Conservation (phyloP, 1,140 invertebrate species). For the Anastrepha obliqua region DNA sequence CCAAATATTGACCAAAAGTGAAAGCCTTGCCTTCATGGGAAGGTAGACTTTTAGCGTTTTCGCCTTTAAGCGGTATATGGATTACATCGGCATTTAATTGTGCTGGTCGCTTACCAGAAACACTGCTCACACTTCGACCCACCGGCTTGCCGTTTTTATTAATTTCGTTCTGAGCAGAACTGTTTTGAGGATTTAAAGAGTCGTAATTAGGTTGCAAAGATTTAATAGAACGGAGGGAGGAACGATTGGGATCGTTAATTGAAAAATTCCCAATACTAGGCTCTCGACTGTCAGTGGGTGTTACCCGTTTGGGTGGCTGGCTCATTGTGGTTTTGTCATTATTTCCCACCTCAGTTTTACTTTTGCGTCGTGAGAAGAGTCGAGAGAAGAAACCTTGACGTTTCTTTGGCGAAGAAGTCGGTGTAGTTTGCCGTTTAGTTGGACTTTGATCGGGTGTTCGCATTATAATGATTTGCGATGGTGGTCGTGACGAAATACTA, state of each 20-base stretch:
- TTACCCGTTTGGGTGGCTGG: slow-evolving; percentile 60
- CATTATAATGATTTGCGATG: slow-evolving; percentile 74
- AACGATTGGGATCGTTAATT: slow-evolving; percentile 67
- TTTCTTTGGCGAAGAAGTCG: slow-evolving; percentile 74
- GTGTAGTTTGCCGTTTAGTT: slow-evolving; percentile 74
- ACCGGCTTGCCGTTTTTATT: slow-evolving; percentile 74
- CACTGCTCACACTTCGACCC: slow-evolving; percentile 77
- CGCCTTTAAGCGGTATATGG: slow-evolving; percentile 79
- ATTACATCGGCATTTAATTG: slow-evolving; percentile 75
- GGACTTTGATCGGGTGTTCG: slow-evolving; percentile 73
- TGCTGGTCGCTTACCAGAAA: slow-evolving; percentile 76
- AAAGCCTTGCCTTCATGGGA: slow-evolving; percentile 67
- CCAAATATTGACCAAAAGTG: slow-evolving; percentile 68
- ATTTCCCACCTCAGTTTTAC: slow-evolving; percentile 63
- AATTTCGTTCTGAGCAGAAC: slow-evolving; percentile 36
- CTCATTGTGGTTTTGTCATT: slow-evolving; percentile 61
- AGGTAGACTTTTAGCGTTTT: slow-evolving; percentile 60
- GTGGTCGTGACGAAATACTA: slow-evolving; percentile 70
- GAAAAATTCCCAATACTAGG: slow-evolving; percentile 67
- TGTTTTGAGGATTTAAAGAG: slow-evolving; percentile 59
- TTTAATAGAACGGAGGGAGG: slow-evolving; percentile 63
- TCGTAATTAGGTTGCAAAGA: slow-evolving; percentile 61
- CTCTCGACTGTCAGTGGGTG: slow-evolving; percentile 64
- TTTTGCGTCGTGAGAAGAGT: slow-evolving; percentile 77
- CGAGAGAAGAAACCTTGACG: slow-evolving; percentile 81